Evolutionary conservation across 1,140 invertebrate species (phyloP).

Genomic region (Andricus grossulariae): DNA sequence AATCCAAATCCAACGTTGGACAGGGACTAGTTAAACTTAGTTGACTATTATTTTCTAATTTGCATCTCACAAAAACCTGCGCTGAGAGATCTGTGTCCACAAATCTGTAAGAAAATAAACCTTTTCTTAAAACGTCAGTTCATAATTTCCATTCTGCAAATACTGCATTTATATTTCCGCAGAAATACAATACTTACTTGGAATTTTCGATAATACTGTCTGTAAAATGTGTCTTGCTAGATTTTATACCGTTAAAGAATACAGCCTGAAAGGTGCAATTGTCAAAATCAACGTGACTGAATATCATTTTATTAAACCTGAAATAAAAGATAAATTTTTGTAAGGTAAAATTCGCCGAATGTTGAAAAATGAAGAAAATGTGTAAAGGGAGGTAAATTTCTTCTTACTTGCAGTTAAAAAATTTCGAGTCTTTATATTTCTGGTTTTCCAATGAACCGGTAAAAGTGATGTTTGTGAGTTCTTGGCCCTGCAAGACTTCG

Average conservation of each 20-base stretch:
- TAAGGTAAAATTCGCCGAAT: neutral
- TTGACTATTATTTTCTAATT: constrained; percentile 73
- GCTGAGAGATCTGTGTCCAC: constrained; percentile 76
- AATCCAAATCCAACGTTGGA: constrained; percentile 69
- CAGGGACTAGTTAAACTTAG: constrained; percentile 65
- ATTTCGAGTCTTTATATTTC: constrained; percentile 69
- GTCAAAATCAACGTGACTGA: constrained; percentile 76
- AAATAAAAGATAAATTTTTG: constrained; percentile 47
- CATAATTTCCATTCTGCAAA: neutral
- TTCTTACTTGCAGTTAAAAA: constrained; percentile 66
- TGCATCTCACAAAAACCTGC: constrained; percentile 74
- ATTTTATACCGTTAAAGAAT: constrained; percentile 76
- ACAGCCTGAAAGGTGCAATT: constrained; percentile 76
- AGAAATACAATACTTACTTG: constrained; percentile 62
- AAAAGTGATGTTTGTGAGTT: constrained; percentile 61
- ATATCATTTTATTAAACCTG: constrained; percentile 75
- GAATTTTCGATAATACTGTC: constrained; percentile 74
- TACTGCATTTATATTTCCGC: neutral
- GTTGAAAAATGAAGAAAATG: constrained; percentile 1
- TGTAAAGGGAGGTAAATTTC: neutral
- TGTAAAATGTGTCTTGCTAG: constrained; percentile 76
- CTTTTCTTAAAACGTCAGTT: neutral
- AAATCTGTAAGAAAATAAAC: constrained; percentile 65
- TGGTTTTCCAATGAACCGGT: constrained; percentile 74
- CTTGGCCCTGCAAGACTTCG: constrained; percentile 49